Evolutionary conservation across 2,888 invertebrate species (phyloP).

Genomic region (Anticlea derivata): DNA sequence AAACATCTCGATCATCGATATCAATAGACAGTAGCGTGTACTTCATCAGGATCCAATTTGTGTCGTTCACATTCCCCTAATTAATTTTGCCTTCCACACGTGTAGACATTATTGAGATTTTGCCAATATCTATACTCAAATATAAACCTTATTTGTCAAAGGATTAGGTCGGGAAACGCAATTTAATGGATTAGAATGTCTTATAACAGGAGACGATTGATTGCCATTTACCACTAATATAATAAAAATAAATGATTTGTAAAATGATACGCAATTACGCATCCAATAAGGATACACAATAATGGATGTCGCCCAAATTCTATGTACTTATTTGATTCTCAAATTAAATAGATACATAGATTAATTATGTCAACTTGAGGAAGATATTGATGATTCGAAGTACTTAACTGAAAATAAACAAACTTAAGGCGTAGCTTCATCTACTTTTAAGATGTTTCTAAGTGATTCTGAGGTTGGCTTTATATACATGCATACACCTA

Average conservation of each 20-base stretch:
- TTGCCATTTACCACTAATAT: slow-evolving; percentile 6
- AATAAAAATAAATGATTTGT: not conserved
- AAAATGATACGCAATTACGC: not conserved
- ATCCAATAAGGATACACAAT: too few species aligned
- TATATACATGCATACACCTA: too few species aligned
- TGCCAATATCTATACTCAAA: slow-evolving; percentile 1
- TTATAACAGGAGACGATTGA: not conserved
- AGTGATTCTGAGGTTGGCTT: too few species aligned
- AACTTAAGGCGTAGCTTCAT: too few species aligned
- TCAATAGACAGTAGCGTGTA: slow-evolving; percentile 25
- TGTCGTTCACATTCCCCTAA: slow-evolving; percentile 32
- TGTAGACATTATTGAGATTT: slow-evolving; percentile 21
- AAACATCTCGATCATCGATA: slow-evolving; percentile 15
- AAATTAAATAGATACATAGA: too few species aligned
- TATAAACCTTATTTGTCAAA: slow-evolving; percentile 13
- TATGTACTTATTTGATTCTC: too few species aligned
- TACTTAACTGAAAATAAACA: too few species aligned
- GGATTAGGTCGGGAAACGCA: slow-evolving; percentile 3
- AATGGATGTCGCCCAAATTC: too few species aligned
- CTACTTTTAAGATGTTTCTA: too few species aligned
- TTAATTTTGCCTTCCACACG: slow-evolving; percentile 33
- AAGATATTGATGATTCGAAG: too few species aligned
- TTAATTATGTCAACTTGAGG: too few species aligned
- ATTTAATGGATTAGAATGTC: not conserved
- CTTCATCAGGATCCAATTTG: slow-evolving; percentile 34